Conservation (phyloP, 2,797 vertebrate species). For the Pygocentrus nattereri region DNA sequence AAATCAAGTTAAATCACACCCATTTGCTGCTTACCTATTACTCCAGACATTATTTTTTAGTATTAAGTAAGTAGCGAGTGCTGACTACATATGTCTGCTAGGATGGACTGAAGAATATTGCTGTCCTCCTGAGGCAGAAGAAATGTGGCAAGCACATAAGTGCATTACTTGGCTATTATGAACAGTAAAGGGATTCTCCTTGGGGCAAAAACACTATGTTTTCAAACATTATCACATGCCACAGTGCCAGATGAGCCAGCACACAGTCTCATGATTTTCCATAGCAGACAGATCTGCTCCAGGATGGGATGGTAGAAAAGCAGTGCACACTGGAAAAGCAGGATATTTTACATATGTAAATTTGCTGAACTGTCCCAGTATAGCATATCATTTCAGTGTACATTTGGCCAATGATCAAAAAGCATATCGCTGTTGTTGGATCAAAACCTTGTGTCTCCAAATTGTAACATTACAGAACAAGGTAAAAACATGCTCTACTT, state of each 20-base stretch:
- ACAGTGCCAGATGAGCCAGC: constrained; percentile 7
- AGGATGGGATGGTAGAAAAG: not conserved
- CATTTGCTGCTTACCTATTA: constrained; percentile 1
- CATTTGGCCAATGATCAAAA: too few relatives aligned
- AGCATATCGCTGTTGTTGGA: too few relatives aligned
- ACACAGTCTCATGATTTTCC: not conserved
- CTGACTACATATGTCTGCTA: not conserved
- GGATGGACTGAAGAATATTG: not conserved
- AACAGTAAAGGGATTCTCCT: not conserved
- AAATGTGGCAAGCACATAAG: not conserved
- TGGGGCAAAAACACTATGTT: constrained; percentile 13
- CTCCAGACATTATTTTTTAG: not conserved
- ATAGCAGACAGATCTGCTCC: not conserved
- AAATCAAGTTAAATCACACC: constrained; percentile 15
- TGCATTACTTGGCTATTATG: not conserved
- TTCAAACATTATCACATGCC: constrained; percentile 18
- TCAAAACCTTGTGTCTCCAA: too few relatives aligned
- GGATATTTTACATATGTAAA: not conserved
- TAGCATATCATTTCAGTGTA: not conserved
- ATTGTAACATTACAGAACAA: too few relatives aligned
- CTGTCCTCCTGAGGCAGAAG: not conserved
- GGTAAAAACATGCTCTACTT: too few relatives aligned
- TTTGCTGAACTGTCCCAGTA: not conserved
- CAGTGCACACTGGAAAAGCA: not conserved
- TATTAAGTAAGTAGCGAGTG: not conserved